Base-by-base conservation (phyloP, 2,888 invertebrate species). In the Coleophora flavipennella region DNA sequence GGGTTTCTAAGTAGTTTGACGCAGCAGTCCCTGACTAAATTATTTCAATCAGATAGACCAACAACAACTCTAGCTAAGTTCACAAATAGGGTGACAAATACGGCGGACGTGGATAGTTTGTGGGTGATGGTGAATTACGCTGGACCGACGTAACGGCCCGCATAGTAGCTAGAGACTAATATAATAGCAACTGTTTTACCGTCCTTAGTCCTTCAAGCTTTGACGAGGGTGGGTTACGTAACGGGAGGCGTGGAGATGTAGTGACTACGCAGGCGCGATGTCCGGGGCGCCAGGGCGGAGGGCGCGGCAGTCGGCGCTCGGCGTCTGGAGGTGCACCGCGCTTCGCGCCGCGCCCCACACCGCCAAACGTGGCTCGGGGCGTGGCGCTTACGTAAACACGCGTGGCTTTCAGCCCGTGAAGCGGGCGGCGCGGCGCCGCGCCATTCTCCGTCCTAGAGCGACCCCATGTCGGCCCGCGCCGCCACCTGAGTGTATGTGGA, bases 361-460 rank as follows among this genome's bases (percentile, higher is more conserved):
- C 72, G 80, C 74, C 68, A 64, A 77, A 77, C 75, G 80, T 78
- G 83, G 81, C 83, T 77, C 81, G 83, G 84, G 84, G 84, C 83
- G 84, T 84, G 84, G 83, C 84, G 84, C 81, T 83, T 83, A 84
- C 81, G 79, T 83, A 81, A 83, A 84, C 83, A 84, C 77, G 81
- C 78, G 78, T 72, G 72, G 61, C 62, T 49, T 59, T 57, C 55
- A 58, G 60, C 57, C 62, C 62, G 62, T 58, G 66, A 59, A 61
- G 59, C 67, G 59, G 72, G 75, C 72, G 76, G 74, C 73, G 74
- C 74, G 73, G 69, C 52, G 70, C 78, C 73, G 72, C 72, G 66
- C 68, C 71, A 73, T 68, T 69, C 67, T 78, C 80, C 81, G 80
- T 81, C 81, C 79, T 53, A 64, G 68, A 67, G 60, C 71, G 73